These are phyloP conservation scores for Apocrypta bakeri DNA, from an alignment of 1,140 invertebrate genomes.

Conservation along the genomic window DNA sequence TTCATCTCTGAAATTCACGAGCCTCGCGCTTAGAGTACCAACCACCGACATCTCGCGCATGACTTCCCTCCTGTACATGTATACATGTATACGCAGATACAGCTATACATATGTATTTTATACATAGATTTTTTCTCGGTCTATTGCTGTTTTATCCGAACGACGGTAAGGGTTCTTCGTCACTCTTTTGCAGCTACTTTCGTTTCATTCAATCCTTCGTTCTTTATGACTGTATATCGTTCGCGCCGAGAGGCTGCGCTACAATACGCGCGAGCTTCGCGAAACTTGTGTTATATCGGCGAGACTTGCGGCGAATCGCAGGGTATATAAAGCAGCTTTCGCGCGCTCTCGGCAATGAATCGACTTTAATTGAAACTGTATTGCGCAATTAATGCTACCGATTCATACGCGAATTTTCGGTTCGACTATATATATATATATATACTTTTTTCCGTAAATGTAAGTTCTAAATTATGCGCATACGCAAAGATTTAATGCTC, in stretches of 20 bases:
- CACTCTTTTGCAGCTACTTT: background rate
- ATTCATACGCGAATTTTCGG: background rate
- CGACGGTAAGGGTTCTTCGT: background rate
- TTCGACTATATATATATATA: too few relatives aligned
- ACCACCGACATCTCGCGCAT: constrained; percentile 23
- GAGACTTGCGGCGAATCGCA: background rate
- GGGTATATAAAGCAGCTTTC: background rate
- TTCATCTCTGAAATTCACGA: constrained; percentile 53
- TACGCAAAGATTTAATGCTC: background rate
- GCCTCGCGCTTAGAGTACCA: background rate
- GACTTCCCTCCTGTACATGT: constrained; percentile 9
- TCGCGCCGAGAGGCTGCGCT: background rate
- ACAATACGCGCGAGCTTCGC: background rate
- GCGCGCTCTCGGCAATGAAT: background rate
- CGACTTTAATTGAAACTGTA: background rate
- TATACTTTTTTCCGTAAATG: too few relatives aligned
- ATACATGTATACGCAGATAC: background rate
- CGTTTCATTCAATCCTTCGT: background rate
- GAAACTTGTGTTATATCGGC: background rate
- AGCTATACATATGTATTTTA: background rate
- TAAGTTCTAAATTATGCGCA: too few relatives aligned
- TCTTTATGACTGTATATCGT: background rate
- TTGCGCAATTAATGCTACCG: background rate
- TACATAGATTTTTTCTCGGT: background rate
- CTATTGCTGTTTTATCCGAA: background rate